phyloP scores from a whole-genome alignment of 2,113 vertebrate species.

The Nycticebus coucang region DNA sequence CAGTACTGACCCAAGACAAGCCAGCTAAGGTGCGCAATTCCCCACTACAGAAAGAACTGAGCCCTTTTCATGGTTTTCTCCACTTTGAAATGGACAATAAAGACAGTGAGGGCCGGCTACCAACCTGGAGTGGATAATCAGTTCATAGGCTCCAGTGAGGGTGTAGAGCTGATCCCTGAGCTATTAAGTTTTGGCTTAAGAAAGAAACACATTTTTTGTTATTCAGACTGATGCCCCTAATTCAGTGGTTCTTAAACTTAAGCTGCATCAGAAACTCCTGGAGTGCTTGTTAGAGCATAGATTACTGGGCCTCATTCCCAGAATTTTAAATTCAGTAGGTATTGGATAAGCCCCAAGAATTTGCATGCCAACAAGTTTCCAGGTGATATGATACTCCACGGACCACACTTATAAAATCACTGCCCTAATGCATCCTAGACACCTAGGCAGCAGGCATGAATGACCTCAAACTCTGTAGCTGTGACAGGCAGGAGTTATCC shows the following conservation, averaged over 20 bases:
- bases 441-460: neutral
- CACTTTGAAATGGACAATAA: neutral
- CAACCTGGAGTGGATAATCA: neutral
- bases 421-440: neutral
- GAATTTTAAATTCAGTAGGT: constrained; percentile 27
- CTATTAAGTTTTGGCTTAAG: constrained; percentile 6
- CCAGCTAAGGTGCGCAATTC: neutral
- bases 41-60: neutral
- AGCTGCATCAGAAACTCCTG: neutral
- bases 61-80: neutral
- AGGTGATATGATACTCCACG: neutral
- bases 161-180: neutral
- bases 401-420: neutral
- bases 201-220: neutral
- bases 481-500: neutral
- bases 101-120: neutral
- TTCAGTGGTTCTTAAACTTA: neutral
- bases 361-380: neutral
- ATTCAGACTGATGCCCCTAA: neutral
- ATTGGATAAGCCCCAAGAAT: neutral
- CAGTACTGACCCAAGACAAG: neutral
- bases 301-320: neutral
- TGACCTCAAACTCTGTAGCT: neutral
- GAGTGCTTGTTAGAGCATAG: neutral
- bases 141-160: neutral